Percentiles rank a stretch among this genome's conserved stretches.
phyloP scores from a whole-genome alignment of 2,797 vertebrate genomes.

The Gastrophryne carolinensis region DNA sequence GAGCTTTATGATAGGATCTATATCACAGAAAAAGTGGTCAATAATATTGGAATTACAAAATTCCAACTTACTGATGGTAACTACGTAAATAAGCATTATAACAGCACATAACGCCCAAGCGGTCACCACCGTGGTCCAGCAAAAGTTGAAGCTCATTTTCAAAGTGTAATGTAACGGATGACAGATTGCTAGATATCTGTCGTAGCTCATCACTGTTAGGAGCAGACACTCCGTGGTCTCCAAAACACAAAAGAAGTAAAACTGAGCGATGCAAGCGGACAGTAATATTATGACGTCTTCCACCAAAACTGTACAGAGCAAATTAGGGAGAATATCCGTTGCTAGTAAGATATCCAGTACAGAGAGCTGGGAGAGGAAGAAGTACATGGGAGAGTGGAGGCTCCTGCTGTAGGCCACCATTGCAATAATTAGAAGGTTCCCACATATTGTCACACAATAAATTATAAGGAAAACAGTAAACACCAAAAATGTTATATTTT shows the following conservation, averaged over 20 bases:
- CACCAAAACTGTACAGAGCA: neutral
- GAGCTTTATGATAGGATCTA: constrained; percentile 54
- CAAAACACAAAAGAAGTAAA: neutral
- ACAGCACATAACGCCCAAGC: constrained; percentile 56
- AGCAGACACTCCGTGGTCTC: constrained; percentile 27
- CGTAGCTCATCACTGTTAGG: constrained; percentile 60
- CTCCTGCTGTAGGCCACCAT: neutral
- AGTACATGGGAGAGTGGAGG: constrained; percentile 6
- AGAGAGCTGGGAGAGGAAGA: neutral
- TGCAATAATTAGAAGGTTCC: neutral
- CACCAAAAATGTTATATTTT: neutral
- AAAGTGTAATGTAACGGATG: constrained; percentile 57
- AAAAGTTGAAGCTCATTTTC: constrained; percentile 54
- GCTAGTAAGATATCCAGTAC: neutral
- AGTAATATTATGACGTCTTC: neutral
- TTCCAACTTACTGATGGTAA: constrained; percentile 54
- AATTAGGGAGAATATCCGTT: neutral
- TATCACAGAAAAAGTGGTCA: constrained; percentile 66
- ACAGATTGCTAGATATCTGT: constrained; percentile 59
- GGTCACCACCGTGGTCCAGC: constrained; percentile 31
- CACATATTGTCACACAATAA: neutral
- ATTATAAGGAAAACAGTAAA: neutral
- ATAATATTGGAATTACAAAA: constrained; percentile 56
- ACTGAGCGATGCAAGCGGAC: neutral
- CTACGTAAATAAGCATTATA: constrained; percentile 52